Conservation (phyloP, 2,797 vertebrate genomes). For the Chromis chromis region DNA sequence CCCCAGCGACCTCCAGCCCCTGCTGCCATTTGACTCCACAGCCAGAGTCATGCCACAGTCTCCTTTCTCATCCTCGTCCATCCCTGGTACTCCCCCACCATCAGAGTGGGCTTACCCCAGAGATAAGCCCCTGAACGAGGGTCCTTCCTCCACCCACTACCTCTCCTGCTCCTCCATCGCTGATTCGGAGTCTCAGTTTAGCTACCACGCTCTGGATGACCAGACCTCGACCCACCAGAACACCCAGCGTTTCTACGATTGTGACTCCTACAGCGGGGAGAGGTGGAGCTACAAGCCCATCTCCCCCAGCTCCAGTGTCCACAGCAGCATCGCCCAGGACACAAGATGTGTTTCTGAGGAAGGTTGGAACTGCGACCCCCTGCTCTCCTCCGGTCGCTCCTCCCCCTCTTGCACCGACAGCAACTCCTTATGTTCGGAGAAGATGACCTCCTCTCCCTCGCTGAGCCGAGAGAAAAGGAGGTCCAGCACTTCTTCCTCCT, state of each 20-base stretch:
- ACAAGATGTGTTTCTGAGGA: conserved; percentile 68
- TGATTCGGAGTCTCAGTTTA: conserved; percentile 78
- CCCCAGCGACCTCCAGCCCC: conserved; percentile 60
- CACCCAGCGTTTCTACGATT: conserved; percentile 37
- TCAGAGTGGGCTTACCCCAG: conserved; percentile 69
- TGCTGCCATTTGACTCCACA: conserved; percentile 76
- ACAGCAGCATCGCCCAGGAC: conserved; percentile 29
- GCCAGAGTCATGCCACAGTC: conserved; percentile 76
- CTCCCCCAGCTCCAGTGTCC: conserved; percentile 64
- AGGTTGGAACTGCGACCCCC: conserved; percentile 79
- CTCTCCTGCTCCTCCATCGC: conserved; percentile 55
- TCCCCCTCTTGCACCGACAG: conserved; percentile 75
- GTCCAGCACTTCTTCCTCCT: conserved; percentile 38
- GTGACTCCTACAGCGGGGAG: conserved; percentile 64
- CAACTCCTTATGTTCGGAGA: conserved; percentile 83
- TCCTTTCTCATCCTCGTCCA: conserved; percentile 77
- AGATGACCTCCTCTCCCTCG: conserved; percentile 39
- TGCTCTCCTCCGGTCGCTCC: conserved; percentile 75
- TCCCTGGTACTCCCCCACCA: conserved; percentile 35
- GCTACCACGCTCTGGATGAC: conserved; percentile 34
- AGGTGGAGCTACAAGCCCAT: conserved; percentile 79
- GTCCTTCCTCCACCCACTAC: conserved; percentile 64
- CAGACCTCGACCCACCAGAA: conserved; percentile 69
- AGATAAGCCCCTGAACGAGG: conserved; percentile 45
- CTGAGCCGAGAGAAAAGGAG: conserved; percentile 32